Evolutionary conservation across 2,797 vertebrate species (phyloP).

Genomic region (Aldrovandia affinis): DNA sequence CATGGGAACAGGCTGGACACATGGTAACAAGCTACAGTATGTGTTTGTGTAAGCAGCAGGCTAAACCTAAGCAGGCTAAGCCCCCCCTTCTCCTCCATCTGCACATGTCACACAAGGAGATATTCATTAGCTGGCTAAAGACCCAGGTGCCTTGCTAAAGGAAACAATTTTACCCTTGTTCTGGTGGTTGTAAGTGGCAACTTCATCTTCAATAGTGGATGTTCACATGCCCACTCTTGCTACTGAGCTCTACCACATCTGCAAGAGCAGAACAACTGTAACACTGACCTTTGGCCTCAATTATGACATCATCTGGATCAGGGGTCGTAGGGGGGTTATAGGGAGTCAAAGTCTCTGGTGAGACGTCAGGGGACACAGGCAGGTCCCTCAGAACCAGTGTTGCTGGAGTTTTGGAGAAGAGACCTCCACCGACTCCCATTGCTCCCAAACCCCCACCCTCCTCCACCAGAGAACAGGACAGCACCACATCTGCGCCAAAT

Average conservation of each 20-base stretch:
- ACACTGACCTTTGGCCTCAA: slow-evolving; percentile 70
- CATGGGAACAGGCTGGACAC: neutral
- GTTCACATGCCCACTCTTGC: neutral
- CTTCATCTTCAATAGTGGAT: too few species aligned
- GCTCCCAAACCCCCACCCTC: slow-evolving; percentile 57
- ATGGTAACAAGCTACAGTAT: neutral
- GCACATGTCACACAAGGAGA: too few species aligned
- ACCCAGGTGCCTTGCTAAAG: too few species aligned
- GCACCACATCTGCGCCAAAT: slow-evolving; percentile 71
- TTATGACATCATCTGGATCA: slow-evolving; percentile 69
- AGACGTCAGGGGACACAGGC: slow-evolving; percentile 58
- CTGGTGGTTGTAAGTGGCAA: too few species aligned
- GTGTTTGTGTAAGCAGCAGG: neutral
- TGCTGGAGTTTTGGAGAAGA: slow-evolving; percentile 66
- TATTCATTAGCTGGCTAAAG: too few species aligned
- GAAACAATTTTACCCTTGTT: too few species aligned
- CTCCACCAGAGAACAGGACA: slow-evolving; percentile 76
- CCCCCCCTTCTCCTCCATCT: too few species aligned
- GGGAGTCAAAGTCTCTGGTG: slow-evolving; percentile 70
- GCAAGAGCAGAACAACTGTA: neutral
- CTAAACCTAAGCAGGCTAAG: too few species aligned
- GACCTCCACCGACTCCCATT: slow-evolving; percentile 52
- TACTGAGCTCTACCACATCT: neutral
- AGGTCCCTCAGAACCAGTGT: slow-evolving; percentile 73
- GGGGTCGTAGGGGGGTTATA: slow-evolving; percentile 68